Conservation (phyloP, 2,113 vertebrate genomes). For the Nyctibius bracteatus region DNA sequence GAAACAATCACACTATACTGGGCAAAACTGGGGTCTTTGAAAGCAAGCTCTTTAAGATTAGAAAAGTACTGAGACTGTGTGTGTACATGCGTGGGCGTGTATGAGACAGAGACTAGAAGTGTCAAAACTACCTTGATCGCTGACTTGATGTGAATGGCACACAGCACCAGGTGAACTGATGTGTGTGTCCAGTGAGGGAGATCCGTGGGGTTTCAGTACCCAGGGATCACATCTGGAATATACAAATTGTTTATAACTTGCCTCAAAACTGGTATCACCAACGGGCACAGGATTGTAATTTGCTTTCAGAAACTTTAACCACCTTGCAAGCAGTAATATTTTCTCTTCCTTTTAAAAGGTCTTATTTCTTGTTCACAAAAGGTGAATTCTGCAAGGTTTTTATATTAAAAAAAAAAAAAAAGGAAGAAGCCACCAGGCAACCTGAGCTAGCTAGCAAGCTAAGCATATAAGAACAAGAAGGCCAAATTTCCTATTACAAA, state of each 20-base stretch:
- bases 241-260: neutral
- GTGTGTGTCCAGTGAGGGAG: neutral
- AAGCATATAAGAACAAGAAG: neutral
- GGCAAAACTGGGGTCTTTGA: neutral
- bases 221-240: neutral
- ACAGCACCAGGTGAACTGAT: neutral
- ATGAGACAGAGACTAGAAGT: neutral
- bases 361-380: neutral
- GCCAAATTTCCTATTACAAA: neutral
- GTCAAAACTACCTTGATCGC: neutral
- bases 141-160: neutral
- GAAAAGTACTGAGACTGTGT: neutral
- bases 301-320: neutral
- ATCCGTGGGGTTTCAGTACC: neutral
- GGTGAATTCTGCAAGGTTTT: neutral
- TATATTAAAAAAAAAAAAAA: neutral
- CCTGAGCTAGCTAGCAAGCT: neutral
- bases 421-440: neutral
- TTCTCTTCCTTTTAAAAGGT: neutral
- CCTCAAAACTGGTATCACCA: neutral
- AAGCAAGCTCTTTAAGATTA: neutral
- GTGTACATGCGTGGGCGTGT: rapidly evolving
- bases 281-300: neutral
- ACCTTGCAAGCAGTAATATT: neutral
- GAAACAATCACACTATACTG: neutral